Conservation (phyloP, 2,113 vertebrate species). For the Entomyzon cyanotis region DNA sequence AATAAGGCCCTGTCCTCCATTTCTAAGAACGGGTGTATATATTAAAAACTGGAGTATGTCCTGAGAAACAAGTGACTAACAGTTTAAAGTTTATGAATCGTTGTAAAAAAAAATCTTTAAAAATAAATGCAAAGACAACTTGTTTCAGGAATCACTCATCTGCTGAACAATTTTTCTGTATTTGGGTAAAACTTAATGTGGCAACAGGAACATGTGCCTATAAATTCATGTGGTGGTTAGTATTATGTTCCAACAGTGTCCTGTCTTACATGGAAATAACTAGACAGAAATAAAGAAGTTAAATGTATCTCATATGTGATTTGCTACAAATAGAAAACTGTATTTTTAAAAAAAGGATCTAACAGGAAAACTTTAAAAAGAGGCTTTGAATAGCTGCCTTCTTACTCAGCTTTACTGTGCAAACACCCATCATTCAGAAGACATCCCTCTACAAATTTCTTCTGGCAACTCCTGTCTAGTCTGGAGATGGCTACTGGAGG, state of each 20-base stretch:
- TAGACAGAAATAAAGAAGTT: not conserved
- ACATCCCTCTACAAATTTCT: not conserved
- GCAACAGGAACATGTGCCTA: not conserved
- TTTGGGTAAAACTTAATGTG: not conserved
- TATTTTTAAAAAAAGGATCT: not conserved
- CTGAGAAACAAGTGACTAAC: not conserved
- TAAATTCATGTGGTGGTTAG: not conserved
- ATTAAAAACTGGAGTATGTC: not conserved
- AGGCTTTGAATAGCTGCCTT: not conserved
- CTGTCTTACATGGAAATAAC: not conserved
- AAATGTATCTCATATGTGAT: not conserved
- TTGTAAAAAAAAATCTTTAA: not conserved
- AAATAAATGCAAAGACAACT: not conserved
- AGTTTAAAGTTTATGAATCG: not conserved
- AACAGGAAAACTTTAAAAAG: not conserved
- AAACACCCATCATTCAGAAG: constrained; percentile 15
- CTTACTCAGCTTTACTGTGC: constrained; percentile 1
- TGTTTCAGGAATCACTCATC: constrained; percentile 35
- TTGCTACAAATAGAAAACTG: not conserved
- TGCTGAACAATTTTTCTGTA: constrained; percentile 23
- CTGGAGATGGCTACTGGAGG: not conserved
- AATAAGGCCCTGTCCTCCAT: not conserved
- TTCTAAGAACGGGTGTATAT: not conserved
- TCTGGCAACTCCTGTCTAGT: not conserved
- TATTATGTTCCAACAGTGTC: not conserved